Base-by-base conservation (phyloP, 1,140 invertebrate species). In the Cyrtorhinus lividipennis region DNA sequence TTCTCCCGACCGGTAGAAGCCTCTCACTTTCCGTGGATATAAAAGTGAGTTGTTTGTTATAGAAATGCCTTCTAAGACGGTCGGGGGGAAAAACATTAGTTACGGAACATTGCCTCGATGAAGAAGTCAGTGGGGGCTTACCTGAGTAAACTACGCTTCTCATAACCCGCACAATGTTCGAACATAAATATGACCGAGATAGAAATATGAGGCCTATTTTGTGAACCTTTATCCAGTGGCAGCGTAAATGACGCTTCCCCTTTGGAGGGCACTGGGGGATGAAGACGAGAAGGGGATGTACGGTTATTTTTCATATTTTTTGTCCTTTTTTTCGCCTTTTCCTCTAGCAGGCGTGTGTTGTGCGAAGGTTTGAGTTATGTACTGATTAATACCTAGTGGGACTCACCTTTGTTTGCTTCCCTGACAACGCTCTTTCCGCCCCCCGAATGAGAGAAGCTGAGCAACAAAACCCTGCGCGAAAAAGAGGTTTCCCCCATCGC, bases 361-460 rank as follows among this genome's bases (percentile, higher is more conserved):
- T 53, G 48, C 48, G 48, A 53, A 53, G 48, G 48, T 53, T 53
- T 53, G 48, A 53, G 48, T 53, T 53, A 53, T 53, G 48, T 53
- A 53, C 48, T 22, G 48, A 53, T 53, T 53, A 53, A 53, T 53
- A 53, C 48, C 48, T 53, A 10, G 48, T 53, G 20, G 48, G 48
- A 13, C 18, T 53, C 48, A 53, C 48, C 48, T 53, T 53, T 53
- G 48, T 53, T 53, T 20, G 48, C 48, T 22, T n/a, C n/a, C 48
- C 48, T 53, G 48, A 53, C 48, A 53, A 22, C 48, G 12, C 48
- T 53, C 48, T 53, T 53, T 53, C 18, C 48, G 5, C 48, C 48
- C 48, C 20, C 48, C 10, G 12, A 20, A 53, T 20, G 12, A 53
- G 18, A 53, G 20, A 53, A 53, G 48, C 48, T 10, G 8, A 5